Conservation (phyloP, 2,888 invertebrate species). For the Punctoribates punctum region DNA sequence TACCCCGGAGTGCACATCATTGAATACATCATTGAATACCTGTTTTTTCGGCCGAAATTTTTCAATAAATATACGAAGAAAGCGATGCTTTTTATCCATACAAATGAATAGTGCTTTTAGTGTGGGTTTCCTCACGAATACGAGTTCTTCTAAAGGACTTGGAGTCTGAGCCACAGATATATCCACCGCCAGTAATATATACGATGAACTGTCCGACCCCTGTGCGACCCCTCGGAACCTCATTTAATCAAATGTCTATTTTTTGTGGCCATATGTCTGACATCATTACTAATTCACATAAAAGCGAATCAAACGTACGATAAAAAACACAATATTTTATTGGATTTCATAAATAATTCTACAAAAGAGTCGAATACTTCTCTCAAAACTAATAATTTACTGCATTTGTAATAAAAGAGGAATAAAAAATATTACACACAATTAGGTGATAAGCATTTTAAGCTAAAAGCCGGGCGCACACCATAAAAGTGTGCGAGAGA, state of each 20-base stretch:
- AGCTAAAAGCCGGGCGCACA: background rate
- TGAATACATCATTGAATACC: background rate
- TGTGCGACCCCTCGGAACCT: background rate
- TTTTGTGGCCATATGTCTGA: slow-evolving; percentile 2
- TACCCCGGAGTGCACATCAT: slow-evolving; percentile 9
- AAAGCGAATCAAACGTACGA: background rate
- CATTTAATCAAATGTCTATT: slow-evolving; percentile 31
- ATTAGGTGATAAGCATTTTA: slow-evolving; percentile 31
- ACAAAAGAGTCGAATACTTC: background rate
- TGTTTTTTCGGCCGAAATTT: background rate
- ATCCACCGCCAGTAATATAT: background rate
- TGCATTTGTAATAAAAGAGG: background rate
- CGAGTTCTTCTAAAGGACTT: background rate
- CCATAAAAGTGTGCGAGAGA: background rate
- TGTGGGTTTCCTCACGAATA: background rate
- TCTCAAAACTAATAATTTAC: background rate
- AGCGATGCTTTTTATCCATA: slow-evolving; percentile 3
- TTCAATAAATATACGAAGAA: background rate
- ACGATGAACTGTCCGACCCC: background rate
- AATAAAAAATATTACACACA: background rate
- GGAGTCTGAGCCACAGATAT: background rate
- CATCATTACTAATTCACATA: slow-evolving; percentile 22
- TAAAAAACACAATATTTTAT: background rate
- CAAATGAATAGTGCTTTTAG: background rate
- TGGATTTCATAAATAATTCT: slow-evolving; percentile 2